Percentiles rank a stretch among this genome's conserved stretches.
Conservation (phyloP, 2,888 invertebrate genomes). For the Dryadula phaetusa region DNA sequence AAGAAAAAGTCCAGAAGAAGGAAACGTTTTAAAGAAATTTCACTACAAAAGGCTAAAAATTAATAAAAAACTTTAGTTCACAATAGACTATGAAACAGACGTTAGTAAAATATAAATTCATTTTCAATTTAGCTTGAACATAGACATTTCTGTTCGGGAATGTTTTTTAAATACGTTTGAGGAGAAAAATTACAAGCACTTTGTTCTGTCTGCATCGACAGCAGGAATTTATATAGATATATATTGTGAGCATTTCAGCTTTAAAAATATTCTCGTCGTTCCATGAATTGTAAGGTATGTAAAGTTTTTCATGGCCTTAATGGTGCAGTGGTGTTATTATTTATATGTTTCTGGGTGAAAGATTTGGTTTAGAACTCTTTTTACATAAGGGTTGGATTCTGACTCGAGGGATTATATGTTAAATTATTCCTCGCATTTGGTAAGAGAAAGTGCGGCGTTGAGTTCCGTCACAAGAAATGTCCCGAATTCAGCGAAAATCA, state of each 20-base stretch:
- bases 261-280: conserved; percentile 12
- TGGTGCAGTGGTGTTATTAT: neutral
- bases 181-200: conserved; percentile 21
- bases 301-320: neutral
- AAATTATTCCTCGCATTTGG: neutral
- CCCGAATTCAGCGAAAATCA: too few species aligned
- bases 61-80: neutral
- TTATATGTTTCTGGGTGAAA: too few species aligned
- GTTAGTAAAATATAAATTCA: neutral
- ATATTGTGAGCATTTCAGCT: conserved; percentile 19
- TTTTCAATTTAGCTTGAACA: neutral
- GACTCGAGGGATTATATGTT: too few species aligned
- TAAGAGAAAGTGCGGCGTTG: too few species aligned
- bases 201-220: conserved; percentile 24
- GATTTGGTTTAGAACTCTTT: too few species aligned
- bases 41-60: too few species aligned
- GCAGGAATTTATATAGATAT: conserved; percentile 18
- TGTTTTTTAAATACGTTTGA: conserved; percentile 13
- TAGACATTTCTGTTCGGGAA: neutral
- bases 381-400: too few species aligned
- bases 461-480: too few species aligned
- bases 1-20: too few species aligned
- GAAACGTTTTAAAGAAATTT: too few species aligned
- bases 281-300: conserved; percentile 2
- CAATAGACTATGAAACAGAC: neutral